These are phyloP conservation scores for Forbesichthys agassizii DNA, from an alignment of 2,113 vertebrate species.

Conservation along the genomic window DNA sequence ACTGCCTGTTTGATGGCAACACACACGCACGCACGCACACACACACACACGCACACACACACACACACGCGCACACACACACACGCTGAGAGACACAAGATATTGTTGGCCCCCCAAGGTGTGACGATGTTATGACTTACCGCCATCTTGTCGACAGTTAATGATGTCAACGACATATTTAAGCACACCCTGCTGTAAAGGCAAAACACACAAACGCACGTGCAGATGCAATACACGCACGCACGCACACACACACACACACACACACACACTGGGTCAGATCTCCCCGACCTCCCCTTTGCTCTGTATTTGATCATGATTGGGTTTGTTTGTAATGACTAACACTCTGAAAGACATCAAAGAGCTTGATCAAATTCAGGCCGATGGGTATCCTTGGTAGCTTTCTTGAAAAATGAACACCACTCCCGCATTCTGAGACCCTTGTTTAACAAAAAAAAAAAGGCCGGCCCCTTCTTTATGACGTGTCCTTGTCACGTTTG, in stretches of 20 bases:
- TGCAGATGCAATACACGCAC: background rate
- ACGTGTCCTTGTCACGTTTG: constrained; percentile 68
- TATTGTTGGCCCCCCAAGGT: constrained; percentile 58
- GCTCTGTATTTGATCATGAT: constrained; percentile 78
- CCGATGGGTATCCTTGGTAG: constrained; percentile 77
- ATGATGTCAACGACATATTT: constrained; percentile 47
- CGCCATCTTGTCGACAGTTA: constrained; percentile 33
- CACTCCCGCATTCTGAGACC: constrained; percentile 29
- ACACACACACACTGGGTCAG: constrained; percentile 22
- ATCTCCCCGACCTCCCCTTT: constrained; percentile 56
- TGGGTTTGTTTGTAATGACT: constrained; percentile 80
- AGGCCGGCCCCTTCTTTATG: constrained; percentile 58
- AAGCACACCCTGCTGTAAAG: constrained; percentile 34
- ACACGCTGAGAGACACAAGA: constrained; percentile 44
- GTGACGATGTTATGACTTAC: constrained; percentile 55
- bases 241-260: constrained; percentile 10
- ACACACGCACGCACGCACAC: constrained; percentile 42
- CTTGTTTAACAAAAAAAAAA: constrained; percentile 77
- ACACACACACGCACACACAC: constrained; percentile 11
- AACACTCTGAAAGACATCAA: constrained; percentile 77
- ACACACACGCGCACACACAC: constrained; percentile 15
- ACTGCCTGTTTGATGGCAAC: constrained; percentile 46
- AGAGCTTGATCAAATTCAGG: constrained; percentile 76
- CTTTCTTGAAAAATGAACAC: constrained; percentile 70
- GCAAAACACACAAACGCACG: background rate